phyloP scores from a whole-genome alignment of 1,140 invertebrate genomes.

The Micrasema minimum region DNA sequence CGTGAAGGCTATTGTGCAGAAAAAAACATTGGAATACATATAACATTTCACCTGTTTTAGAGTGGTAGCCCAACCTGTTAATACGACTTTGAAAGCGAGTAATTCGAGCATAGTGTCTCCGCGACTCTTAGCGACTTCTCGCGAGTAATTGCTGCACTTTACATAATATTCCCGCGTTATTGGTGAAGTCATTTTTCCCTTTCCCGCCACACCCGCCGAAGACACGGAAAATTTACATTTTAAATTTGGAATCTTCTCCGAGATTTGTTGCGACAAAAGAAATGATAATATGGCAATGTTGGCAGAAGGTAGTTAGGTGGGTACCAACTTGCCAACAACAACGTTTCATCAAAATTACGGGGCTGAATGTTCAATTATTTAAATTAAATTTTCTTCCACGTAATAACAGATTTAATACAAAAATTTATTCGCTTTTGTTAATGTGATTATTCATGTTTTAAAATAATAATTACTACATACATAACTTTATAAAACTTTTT shows the following conservation, averaged over 20 bases:
- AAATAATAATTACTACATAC: no score
- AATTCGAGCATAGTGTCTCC: no score
- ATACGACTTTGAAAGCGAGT: neutral
- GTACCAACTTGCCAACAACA: neutral
- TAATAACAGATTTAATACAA: no score
- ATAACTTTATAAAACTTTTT: no score
- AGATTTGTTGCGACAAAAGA: slow-evolving; percentile 25
- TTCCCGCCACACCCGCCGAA: slow-evolving; percentile 13
- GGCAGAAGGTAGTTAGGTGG: slow-evolving; percentile 4
- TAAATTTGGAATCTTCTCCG: slow-evolving; percentile 18
- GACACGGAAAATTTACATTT: slow-evolving; percentile 30
- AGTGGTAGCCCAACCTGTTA: slow-evolving; percentile 1
- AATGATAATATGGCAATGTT: slow-evolving; percentile 22
- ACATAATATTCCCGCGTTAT: slow-evolving; percentile 53
- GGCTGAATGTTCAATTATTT: no score
- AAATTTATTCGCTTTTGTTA: no score
- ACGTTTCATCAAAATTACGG: no score
- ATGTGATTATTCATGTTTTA: no score
- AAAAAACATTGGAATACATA: no score
- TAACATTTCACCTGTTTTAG: no score
- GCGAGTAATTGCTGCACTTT: slow-evolving; percentile 54
- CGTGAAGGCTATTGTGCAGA: no score
- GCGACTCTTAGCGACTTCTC: slow-evolving; percentile 49
- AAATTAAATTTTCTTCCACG: no score
- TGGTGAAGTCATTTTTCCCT: slow-evolving; percentile 50